Evolutionary conservation across 2,113 vertebrate species (phyloP), one percentile per base, ranked within the genome.

Genomic region (Cinclus mexicanus): DNA sequence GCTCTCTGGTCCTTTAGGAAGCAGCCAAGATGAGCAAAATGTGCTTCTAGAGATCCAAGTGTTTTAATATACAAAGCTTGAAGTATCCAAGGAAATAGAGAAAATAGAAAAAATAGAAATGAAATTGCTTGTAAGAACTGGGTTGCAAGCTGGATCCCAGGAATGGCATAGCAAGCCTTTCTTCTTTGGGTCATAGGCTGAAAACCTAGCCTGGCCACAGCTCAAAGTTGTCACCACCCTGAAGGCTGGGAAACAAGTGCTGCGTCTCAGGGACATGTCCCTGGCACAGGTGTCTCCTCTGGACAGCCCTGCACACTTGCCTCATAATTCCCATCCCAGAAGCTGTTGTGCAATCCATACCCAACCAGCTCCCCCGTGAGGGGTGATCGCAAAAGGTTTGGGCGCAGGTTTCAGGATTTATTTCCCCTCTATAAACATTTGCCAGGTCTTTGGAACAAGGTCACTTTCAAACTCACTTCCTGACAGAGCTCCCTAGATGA

Each of bases 171-270:
- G 13, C 5, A n/a, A 91, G 79, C 67, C 56, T 83, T 90, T 88
- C 56, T 57, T 70, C 79, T 84, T 71, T 31, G 14, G 76, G 79
- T 95, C 64, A 90, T 0, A 10, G 60, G 37, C 55, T 94, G 85
- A 80, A 96, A 95, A 52, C 57, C 85, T 83, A 89, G 71, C 82
- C 76, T 67, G 79, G 71, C 82, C 3, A 6, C 52, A 91, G 76
- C 56, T 90, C 82, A 70, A 81, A 90, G 44, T 31, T 7, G 10
- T 93, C 88, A 92, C 44, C 79, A 35, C 76, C 49, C 68, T 29
- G 79, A 93, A 91, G 92, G 85, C n/a, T 95, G 90, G 59, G 86
- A 90, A 95, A 91, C 55, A 94, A 94, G 84, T 76, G 63, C 59
- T 69, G 67, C 0, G 0, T 91, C 83, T 72, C 57, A 82, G 89